Base-by-base conservation (phyloP, 2,113 vertebrate species). In the Ginglymostoma cirratum region DNA sequence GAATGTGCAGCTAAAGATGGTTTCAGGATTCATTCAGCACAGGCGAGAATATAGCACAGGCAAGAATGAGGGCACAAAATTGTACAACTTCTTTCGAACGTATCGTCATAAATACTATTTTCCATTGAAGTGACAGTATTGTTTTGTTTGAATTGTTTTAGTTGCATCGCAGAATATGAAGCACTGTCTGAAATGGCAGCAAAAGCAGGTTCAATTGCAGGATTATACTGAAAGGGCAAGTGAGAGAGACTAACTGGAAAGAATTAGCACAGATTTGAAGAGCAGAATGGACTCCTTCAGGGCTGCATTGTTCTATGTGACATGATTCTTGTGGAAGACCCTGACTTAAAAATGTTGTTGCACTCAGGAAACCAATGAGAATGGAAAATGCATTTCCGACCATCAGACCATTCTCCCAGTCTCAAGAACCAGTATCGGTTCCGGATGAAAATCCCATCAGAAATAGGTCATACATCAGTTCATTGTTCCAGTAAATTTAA, bases 101-200 rank as follows among this genome's bases (percentile, higher is more conserved):
- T n/a, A 93, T 19, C 38, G 66, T 93, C 89, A 93, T 19, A 24
- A 93, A 93, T n/a, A 34, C 89, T 38, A 76, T 72, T 95, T 95
- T 34, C 30, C 69, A 42, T 21, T 12, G 23, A 0, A 30, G 67
- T 72, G 19, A 45, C 66, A 94, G 15, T 7, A 23, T 52, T 69
- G 66, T 70, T 12, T 23, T 45, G n/a, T 72, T 27, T 89, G 52
- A 52, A 61, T 72, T 72, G 65, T 45, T 95, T 94, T 8, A 45
- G 38, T 30, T 52, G 7, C 21, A 55, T 52, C 48, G 21, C n/a
- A 38, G 8, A 94, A 8, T 87, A 87, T 48, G 24, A 52, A 14
- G 8, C 72, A 12, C 72, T 14, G 30, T 5, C 30, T 38, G n/a
- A 92, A 65, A 92, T 8, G 45, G 19, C 5, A 1, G 83, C 52